Base-by-base conservation (phyloP, 2,888 invertebrate species). In the Trichopoda pennipes region DNA sequence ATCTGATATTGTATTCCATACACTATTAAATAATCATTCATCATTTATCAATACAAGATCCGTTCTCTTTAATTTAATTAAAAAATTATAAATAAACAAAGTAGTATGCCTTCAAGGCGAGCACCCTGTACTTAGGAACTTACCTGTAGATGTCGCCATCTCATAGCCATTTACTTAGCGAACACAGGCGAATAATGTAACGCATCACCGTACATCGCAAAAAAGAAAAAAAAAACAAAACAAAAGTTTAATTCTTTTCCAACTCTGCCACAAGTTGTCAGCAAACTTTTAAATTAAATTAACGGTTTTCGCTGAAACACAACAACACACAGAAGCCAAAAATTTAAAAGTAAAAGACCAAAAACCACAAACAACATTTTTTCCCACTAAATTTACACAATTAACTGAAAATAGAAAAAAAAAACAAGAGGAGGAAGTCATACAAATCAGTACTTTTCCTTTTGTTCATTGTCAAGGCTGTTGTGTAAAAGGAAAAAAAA, bases 401-500 rank as follows among this genome's bases (percentile, higher is more conserved):
- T 12, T 28, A 42, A 12, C 53, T 2, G 56, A 35, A 28, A 28
- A 28, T 28, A 28, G 16, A 1, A 56, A 58, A 9, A 49, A 58
- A 14, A 55, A 21, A 1, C n/a, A n/a, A n/a, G n/a, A n/a, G n/a
- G n/a, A 28, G 35, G 70, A 80, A 80, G 70, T 56, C 64, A 3
- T 80, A 76, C 8, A 75, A 80, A 70, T 70, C 23, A 66, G 38
- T 42, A 64, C n/a, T 68, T 61, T 77, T 77, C 17, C 49, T 72
- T 56, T 58, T 69, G 51, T 74, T 58, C 74, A 78, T 69, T 78
- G 69, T 44, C 73, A 81, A 73, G 73, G 72, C 21, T 49, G 49
- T 42, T 32, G 12, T 9, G 12, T 44, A 16, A 23, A 55, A 61
- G 38, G 10, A 14, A 16, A 8, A 42, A 7, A 42, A 42, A 60